Evolutionary conservation across 37 sponge, comb jelly and placozoan species (phyloP), one percentile per base, ranked within the genome.

Genomic region (Halichondria panicea): DNA sequence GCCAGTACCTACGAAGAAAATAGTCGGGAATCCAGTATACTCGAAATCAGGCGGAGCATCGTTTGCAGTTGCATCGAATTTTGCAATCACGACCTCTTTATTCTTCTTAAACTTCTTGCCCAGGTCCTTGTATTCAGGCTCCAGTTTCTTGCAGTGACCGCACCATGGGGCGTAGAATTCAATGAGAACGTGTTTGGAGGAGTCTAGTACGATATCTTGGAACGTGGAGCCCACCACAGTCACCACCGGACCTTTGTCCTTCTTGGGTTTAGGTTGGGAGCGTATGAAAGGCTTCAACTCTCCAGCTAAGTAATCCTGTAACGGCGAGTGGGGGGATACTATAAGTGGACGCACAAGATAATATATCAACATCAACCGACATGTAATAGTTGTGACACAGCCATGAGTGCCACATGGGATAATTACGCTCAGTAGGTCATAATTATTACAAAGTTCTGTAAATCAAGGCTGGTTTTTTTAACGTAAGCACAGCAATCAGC

Each of bases 151-250:
- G 72, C 84, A 84, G 5, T 68, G 63, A 19, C 41, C 62, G 15
- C 69, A 33, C 68, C 53, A 42, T 21, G 84, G 84, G 0, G 53
- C 50, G 62, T 74, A 84, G 37, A 84, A 43, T 71, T 76, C 59
- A 5, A 84, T 45, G 33, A 84, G 24, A 0, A 84, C 84, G 45
- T 77, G 56, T 15, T 60, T 69, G 5, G 28, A 34, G 36, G 71
- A 55, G 66, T 84, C 44, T 27, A 68, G 46, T 31, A 90, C 88
- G 15, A 94, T 58, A 24, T 86, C 66, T 25, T 90, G 69, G 63
- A 94, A 94, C 11, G 81, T 90, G 5, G 53, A 55, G 0, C 91
- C 95, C 6, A 94, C 95, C 46, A 90, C 91, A 18, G 71, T 64
- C 31, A 31, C 79, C 42, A 94, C 88, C 4, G 74, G 82, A 0